A percentile compares a stretch with the other conserved stretches of the same genome.
These are phyloP conservation scores for Saguinus imperator DNA, from an alignment of 2,113 vertebrate genomes.

Conservation along the genomic window DNA sequence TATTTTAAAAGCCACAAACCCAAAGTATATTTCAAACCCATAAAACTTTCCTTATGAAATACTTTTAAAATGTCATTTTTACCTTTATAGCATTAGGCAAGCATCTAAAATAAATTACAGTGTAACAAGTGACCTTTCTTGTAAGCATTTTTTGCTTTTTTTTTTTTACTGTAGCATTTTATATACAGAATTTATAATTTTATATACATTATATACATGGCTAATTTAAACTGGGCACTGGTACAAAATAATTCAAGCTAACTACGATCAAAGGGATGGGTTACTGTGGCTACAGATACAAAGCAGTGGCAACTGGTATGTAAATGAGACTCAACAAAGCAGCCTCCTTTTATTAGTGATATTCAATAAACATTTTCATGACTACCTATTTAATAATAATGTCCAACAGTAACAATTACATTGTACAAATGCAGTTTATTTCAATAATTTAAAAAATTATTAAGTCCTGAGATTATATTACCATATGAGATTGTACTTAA, in stretches of 20 bases:
- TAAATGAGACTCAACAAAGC: conserved; percentile 32
- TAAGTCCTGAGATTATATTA: background rate
- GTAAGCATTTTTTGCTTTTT: background rate
- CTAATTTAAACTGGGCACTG: background rate
- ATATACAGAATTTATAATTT: too few species aligned
- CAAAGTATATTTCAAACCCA: conserved; percentile 30
- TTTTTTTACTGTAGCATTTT: background rate
- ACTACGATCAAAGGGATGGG: background rate
- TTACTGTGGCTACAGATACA: conserved; percentile 37
- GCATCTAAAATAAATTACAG: conserved; percentile 33
- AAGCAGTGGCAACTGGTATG: background rate
- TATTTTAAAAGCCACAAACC: conserved; percentile 45
- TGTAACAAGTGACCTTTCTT: conserved; percentile 34
- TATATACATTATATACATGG: background rate
- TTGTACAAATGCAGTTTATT: background rate
- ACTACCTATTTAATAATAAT: background rate
- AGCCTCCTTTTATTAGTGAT: background rate
- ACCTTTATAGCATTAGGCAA: conserved; percentile 41
- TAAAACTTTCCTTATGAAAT: conserved; percentile 23
- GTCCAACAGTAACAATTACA: background rate
- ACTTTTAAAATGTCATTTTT: conserved; percentile 44
- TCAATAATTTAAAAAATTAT: background rate
- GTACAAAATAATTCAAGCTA: conserved; percentile 31
- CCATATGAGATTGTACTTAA: background rate
- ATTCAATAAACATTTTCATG: background rate